phyloP scores from a whole-genome alignment of 1,140 invertebrate genomes.

The Drosophila oshimai region DNA sequence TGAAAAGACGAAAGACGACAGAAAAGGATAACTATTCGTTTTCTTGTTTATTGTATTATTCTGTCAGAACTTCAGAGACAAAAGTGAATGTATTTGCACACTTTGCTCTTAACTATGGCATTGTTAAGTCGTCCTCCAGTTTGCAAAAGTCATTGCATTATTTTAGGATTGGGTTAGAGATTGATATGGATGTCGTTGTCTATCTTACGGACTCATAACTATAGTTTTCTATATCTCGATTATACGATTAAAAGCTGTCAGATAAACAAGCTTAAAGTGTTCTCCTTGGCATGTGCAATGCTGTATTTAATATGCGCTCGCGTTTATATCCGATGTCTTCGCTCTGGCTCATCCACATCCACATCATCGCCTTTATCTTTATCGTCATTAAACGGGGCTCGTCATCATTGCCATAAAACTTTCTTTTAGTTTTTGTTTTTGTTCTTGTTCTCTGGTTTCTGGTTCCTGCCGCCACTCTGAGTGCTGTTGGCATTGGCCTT shows the following conservation, averaged over 20 bases:
- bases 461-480: constrained; percentile 21
- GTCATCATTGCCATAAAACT: constrained; percentile 30
- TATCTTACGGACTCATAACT: too few species aligned
- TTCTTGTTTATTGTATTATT: background rate
- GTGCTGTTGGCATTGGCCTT: constrained; percentile 55
- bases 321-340: background rate
- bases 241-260: too few species aligned
- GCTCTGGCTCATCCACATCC: background rate
- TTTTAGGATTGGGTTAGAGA: too few species aligned
- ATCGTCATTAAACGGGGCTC: constrained; percentile 27
- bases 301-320: constrained; percentile 25
- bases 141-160: too few species aligned
- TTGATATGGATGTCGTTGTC: too few species aligned
- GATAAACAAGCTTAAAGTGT: too few species aligned
- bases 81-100: too few species aligned
- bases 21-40: background rate
- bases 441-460: too few species aligned
- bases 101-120: background rate
- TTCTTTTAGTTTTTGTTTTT: constrained; percentile 22
- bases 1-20: background rate
- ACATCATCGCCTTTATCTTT: constrained; percentile 12
- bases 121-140: background rate
- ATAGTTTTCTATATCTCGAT: too few species aligned
- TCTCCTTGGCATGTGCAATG: constrained; percentile 56
- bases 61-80: background rate